Conservation (phyloP, 2,888 invertebrate species). For the Itoplectis maculator region DNA sequence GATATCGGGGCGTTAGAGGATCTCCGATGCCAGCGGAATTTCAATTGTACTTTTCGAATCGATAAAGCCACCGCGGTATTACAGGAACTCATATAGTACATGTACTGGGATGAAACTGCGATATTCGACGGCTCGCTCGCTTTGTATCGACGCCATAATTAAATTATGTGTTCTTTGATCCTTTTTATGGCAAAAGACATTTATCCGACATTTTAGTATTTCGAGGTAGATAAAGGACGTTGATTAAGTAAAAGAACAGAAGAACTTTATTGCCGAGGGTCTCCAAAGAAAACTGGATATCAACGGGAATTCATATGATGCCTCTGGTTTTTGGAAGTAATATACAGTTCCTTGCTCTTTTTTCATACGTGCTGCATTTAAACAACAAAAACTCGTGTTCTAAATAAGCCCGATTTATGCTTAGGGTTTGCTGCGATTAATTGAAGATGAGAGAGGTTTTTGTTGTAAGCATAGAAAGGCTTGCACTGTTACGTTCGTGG, state of each 20-base stretch:
- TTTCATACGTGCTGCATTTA: too few relatives aligned
- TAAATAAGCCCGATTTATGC: too few relatives aligned
- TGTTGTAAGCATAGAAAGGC: too few relatives aligned
- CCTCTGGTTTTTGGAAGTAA: too few relatives aligned
- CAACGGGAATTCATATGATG: too few relatives aligned
- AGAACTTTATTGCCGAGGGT: background rate
- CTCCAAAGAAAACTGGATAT: background rate
- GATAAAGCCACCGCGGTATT: conserved; percentile 20
- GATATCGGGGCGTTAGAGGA: conserved; percentile 32
- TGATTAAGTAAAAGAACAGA: background rate
- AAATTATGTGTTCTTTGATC: conserved; percentile 7
- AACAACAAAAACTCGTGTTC: too few relatives aligned
- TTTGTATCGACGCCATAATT: conserved; percentile 11
- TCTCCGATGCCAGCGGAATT: conserved; percentile 56
- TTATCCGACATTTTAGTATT: background rate
- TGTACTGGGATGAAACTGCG: background rate
- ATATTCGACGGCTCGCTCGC: background rate
- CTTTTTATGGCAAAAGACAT: background rate
- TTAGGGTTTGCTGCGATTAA: too few relatives aligned
- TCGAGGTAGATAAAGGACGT: background rate
- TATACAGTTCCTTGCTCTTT: too few relatives aligned
- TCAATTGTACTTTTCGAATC: conserved; percentile 43
- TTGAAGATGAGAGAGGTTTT: too few relatives aligned
- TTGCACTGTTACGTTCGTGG: too few relatives aligned
- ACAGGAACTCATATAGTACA: background rate